These are phyloP conservation scores for Saccostrea echinata DNA, from an alignment of 1,140 invertebrate genomes.

Conservation along the genomic window DNA sequence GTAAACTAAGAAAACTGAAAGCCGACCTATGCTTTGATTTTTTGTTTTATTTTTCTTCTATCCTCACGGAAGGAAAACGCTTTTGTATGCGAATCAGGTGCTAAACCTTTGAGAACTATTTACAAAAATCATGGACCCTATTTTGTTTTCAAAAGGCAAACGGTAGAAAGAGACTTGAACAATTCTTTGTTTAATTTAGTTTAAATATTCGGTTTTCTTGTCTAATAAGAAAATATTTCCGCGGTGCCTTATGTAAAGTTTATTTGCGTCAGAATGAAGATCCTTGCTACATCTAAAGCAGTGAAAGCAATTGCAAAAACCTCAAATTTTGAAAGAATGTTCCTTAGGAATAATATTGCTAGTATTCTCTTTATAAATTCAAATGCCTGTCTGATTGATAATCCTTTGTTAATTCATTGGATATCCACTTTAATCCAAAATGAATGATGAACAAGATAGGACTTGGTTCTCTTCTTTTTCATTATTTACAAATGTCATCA, in stretches of 20 bases:
- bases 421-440: conserved; percentile 21
- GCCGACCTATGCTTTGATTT: conserved; percentile 26
- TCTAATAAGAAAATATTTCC: conserved; percentile 30
- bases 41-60: conserved; percentile 36
- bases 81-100: conserved; percentile 28
- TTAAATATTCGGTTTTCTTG: conserved; percentile 19
- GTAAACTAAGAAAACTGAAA: conserved; percentile 34
- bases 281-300: neutral
- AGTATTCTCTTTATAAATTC: neutral
- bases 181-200: conserved; percentile 34
- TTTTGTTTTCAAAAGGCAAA: conserved; percentile 29
- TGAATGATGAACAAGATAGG: neutral
- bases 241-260: conserved; percentile 17
- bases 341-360: too few relatives aligned
- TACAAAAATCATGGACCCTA: conserved; percentile 18
- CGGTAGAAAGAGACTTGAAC: conserved; percentile 7
- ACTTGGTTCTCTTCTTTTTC: conserved; percentile 10
- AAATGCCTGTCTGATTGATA: neutral
- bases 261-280: neutral
- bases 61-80: conserved; percentile 11
- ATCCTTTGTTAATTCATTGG: neutral
- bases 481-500: conserved; percentile 31
- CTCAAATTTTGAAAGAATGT: too few relatives aligned
- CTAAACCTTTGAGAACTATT: conserved; percentile 17
- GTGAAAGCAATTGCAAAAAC: neutral